Evolutionary conservation across 1,140 invertebrate species (phyloP).

Genomic region (Ceratina calcarata): DNA sequence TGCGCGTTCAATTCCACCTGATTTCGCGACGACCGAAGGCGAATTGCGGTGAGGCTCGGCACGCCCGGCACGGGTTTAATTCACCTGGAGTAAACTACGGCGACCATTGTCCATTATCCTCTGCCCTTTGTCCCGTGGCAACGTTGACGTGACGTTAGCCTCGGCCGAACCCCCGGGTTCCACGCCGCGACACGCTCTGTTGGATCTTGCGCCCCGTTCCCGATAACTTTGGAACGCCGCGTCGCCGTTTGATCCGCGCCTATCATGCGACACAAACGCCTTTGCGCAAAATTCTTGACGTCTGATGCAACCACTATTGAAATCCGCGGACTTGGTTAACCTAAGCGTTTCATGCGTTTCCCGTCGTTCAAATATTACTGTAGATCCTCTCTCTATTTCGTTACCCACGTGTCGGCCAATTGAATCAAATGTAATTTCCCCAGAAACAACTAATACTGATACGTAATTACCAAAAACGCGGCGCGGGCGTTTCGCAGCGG

Average conservation of each 20-base stretch:
- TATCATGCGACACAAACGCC: neutral
- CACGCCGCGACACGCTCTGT: constrained; percentile 22
- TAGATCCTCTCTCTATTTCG: neutral
- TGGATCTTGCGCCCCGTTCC: constrained; percentile 10
- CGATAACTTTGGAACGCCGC: constrained; percentile 22
- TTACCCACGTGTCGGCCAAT: neutral
- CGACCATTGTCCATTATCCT: constrained; percentile 47
- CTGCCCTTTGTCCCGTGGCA: constrained; percentile 37
- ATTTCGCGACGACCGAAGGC: constrained; percentile 34
- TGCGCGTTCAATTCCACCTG: constrained; percentile 41
- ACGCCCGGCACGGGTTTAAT: constrained; percentile 46
- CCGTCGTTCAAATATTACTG: no score
- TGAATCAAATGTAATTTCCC: constrained; percentile 20
- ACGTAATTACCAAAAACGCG: constrained; percentile 14
- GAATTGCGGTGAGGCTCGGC: constrained; percentile 28
- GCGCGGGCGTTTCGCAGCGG: neutral
- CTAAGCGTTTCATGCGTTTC: neutral
- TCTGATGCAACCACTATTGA: neutral
- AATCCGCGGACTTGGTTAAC: neutral
- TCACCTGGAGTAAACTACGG: constrained; percentile 49
- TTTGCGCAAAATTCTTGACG: neutral
- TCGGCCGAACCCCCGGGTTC: constrained; percentile 10
- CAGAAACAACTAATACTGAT: constrained; percentile 6
- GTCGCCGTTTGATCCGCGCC: constrained; percentile 14
- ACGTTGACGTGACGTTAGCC: constrained; percentile 44